These are phyloP conservation scores for Takifugu ocellatus DNA, from an alignment of 2,797 vertebrate species.

Conservation along the genomic window DNA sequence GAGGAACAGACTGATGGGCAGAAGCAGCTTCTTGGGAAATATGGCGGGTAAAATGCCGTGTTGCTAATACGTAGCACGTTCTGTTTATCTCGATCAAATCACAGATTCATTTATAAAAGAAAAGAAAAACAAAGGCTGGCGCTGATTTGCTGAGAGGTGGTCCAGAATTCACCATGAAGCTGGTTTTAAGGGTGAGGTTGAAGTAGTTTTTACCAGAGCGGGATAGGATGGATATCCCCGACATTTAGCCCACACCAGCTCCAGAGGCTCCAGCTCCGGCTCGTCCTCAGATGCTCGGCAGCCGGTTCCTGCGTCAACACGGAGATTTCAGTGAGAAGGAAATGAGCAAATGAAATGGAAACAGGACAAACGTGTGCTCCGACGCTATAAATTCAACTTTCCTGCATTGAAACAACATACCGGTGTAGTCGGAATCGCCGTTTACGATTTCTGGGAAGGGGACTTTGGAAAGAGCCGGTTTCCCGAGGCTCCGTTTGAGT, in stretches of 20 bases:
- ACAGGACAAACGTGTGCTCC: neutral
- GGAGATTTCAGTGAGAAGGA: neutral
- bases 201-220: slow-evolving; percentile 80
- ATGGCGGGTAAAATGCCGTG: too few species aligned
- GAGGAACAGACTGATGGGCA: too few species aligned
- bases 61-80: too few species aligned
- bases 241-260: slow-evolving; percentile 98
- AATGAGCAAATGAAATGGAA: neutral
- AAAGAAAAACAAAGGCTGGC: too few species aligned
- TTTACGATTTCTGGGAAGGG: slow-evolving; percentile 87
- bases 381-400: neutral
- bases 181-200: neutral
- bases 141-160: too few species aligned
- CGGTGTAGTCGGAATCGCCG: slow-evolving; percentile 84
- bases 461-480: slow-evolving; percentile 89
- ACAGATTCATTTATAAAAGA: too few species aligned
- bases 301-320: slow-evolving; percentile 71
- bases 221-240: slow-evolving; percentile 98
- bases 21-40: too few species aligned
- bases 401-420: slow-evolving; percentile 40
- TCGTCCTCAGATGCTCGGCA: slow-evolving; percentile 81
- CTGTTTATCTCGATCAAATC: too few species aligned
- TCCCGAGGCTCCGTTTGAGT: slow-evolving; percentile 89
- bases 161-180: neutral
- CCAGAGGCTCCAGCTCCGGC: slow-evolving; percentile 87